These are phyloP conservation scores for Cygnus buccinator DNA, from an alignment of 2,113 vertebrate genomes.

Conservation along the genomic window DNA sequence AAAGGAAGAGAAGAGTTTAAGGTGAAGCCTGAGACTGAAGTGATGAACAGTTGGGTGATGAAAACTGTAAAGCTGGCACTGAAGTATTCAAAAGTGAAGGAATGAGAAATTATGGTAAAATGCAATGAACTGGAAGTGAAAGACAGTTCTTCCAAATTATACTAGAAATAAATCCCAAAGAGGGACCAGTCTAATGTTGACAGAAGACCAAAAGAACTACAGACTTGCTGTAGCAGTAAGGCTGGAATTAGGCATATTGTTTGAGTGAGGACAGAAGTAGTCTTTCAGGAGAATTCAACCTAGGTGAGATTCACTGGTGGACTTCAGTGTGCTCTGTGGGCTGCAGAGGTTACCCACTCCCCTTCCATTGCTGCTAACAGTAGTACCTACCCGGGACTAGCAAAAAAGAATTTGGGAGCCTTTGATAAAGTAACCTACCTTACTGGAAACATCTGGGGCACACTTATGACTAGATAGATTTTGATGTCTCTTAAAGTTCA, in stretches of 20 bases:
- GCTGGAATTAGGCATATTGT: neutral
- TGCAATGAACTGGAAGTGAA: neutral
- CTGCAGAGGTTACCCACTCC: neutral
- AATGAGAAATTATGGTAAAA: neutral
- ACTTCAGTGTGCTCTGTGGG: neutral
- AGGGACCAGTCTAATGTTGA: neutral
- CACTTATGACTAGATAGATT: neutral
- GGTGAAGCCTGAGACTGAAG: neutral
- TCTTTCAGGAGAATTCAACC: neutral
- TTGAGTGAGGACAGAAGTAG: neutral
- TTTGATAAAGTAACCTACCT: neutral
- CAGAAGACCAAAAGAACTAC: neutral
- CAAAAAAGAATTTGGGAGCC: neutral
- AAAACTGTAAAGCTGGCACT: neutral
- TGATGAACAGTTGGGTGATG: neutral
- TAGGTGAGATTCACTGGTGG: neutral
- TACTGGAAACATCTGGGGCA: neutral
- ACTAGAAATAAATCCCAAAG: neutral
- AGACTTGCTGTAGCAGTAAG: neutral
- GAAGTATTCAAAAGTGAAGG: neutral
- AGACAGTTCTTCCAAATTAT: neutral
- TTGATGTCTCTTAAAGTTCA: neutral
- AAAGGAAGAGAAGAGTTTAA: neutral
- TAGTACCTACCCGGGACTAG: neutral
- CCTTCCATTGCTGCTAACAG: neutral